These are phyloP conservation scores for Hemiscyllium ocellatum DNA, from an alignment of 2,113 vertebrate species.

Conservation along the genomic window DNA sequence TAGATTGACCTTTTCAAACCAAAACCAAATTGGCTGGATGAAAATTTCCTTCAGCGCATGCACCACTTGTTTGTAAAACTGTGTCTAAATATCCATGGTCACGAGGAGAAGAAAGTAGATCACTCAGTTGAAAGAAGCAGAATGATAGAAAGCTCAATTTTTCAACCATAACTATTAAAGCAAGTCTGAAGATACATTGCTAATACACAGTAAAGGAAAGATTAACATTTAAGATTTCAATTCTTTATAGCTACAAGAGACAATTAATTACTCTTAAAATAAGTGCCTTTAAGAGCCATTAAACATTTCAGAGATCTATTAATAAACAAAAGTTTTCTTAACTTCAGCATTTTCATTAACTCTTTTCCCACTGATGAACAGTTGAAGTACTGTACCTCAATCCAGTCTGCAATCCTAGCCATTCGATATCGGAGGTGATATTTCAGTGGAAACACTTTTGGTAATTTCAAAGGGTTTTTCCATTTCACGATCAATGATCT, in stretches of 20 bases:
- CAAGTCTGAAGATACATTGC: not conserved
- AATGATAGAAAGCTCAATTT: not conserved
- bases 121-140: no score
- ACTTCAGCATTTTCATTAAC: not conserved
- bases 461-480: not conserved
- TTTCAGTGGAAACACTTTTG: not conserved
- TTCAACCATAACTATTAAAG: not conserved
- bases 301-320: not conserved
- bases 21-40: not conserved
- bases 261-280: not conserved
- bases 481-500: not conserved
- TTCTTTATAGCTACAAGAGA: not conserved
- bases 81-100: not conserved
- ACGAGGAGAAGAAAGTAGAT: no score
- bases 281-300: not conserved
- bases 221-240: not conserved
- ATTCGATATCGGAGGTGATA: not conserved
- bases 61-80: not conserved
- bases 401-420: not conserved
- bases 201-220: not conserved
- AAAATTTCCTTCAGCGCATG: not conserved
- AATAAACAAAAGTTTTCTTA: not conserved
- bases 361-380: not conserved
- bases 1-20: not conserved
- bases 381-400: conserved; percentile 9